These are phyloP conservation scores for Hydractinia symbiolongicarpus DNA, from an alignment of 30 jellyfish, hydroid and myxozoan genomes.

Conservation along the genomic window DNA sequence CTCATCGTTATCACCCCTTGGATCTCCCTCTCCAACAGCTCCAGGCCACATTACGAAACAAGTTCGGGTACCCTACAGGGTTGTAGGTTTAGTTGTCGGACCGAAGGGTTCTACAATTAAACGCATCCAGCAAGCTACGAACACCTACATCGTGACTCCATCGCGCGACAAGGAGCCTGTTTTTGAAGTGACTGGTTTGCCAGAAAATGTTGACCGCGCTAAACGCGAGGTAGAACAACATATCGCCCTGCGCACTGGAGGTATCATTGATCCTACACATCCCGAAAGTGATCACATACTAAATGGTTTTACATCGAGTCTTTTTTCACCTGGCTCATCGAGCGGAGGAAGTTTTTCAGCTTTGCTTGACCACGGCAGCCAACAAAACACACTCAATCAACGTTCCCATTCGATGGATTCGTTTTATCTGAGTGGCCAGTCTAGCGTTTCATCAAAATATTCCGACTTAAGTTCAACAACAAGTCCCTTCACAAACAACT, in stretches of 20 bases:
- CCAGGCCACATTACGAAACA: slow-evolving; percentile 96
- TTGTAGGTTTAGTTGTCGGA: slow-evolving; percentile 96
- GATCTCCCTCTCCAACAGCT: slow-evolving; percentile 90
- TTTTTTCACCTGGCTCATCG: slow-evolving; percentile 76
- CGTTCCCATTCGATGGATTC: slow-evolving; percentile 88
- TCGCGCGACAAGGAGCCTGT: slow-evolving; percentile 97
- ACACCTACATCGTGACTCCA: slow-evolving; percentile 95
- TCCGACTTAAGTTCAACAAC: slow-evolving; percentile 73
- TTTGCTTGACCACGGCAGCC: slow-evolving; percentile 73
- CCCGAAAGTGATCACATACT: slow-evolving; percentile 64
- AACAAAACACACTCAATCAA: slow-evolving; percentile 58
- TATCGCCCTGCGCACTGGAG: slow-evolving; percentile 94
- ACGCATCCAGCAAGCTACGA: slow-evolving; percentile 93
- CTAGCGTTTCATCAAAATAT: slow-evolving; percentile 67
- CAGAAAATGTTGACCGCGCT: slow-evolving; percentile 96
- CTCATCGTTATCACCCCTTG: slow-evolving; percentile 70
- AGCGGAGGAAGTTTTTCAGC: slow-evolving; percentile 74
- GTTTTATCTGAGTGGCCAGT: slow-evolving; percentile 64
- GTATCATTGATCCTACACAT: slow-evolving; percentile 68
- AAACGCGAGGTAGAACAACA: slow-evolving; percentile 89
- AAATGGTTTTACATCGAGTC: slow-evolving; percentile 76
- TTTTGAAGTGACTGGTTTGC: slow-evolving; percentile 89
- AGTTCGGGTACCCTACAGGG: slow-evolving; percentile 96
- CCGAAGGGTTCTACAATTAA: slow-evolving; percentile 97
- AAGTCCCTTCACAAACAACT: slow-evolving; percentile 62